Base-by-base conservation (phyloP, 2,113 vertebrate genomes). In the Notarius quadriscutis region DNA sequence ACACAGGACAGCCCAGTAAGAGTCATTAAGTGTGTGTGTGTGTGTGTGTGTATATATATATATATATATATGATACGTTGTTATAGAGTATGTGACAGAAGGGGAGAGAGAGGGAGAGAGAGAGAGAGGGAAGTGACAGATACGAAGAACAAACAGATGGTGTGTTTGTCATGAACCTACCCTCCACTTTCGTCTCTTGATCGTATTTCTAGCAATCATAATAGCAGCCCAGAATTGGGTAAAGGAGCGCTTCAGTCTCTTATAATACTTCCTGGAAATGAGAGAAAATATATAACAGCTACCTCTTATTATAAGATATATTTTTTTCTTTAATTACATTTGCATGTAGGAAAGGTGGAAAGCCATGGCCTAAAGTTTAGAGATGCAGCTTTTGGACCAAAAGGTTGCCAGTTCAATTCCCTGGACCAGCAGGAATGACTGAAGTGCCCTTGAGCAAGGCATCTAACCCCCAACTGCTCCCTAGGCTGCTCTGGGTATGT, bases 151-250 rank as follows among this genome's bases (percentile, higher is more conserved):
- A 67, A 25, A 34, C 25, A 74, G 41, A 41, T 50, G 81, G 57
- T 74, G 80, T 69, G 60, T 18, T 51, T 81, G 17, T 41, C 4
- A 71, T 57, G 50, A 1, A 65, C 87, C 62, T 55, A 96, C 96
- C 93, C 94, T 95, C 89, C 93, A 96, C 5, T 89, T 89, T 48
- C 88, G 95, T 84, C 92, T 95, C 91, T 95, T 92, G 88, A 95
- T 91, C 86, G 92, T 93, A 89, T 93, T 83, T 84, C 94, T 96
- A 41, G 96, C 95, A 86, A 97, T 95, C 88, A 96, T 94, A 93
- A 97, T 92, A 18, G 94, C 82, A 0, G 95, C 94, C 92, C 96
- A 95, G 91, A 97, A 97, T 89, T 95, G 96, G 22, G 91, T 91
- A 81, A 96, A 94, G 60, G 93, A 94, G 88, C 94, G 95, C 92